Evolutionary conservation across 92 coral and sea anemone genomes (phyloP).

Genomic region (Desmophyllum pertusum): DNA sequence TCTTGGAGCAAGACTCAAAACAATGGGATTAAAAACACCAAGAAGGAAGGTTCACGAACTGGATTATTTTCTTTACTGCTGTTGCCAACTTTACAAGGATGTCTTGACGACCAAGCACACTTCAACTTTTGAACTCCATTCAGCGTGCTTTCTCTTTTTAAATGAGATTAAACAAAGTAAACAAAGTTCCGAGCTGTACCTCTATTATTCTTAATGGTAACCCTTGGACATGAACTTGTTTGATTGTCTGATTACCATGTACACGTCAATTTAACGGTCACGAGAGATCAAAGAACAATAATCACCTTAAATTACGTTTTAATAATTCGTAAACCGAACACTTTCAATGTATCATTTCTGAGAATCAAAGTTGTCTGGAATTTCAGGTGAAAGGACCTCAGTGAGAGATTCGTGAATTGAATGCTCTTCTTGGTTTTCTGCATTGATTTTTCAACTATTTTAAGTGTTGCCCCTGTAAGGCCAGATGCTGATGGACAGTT

Average conservation of each 20-base stretch:
- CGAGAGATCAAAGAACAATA: too few relatives aligned
- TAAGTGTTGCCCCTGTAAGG: too few relatives aligned
- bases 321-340: too few relatives aligned
- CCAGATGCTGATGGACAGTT: too few relatives aligned
- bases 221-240: slow-evolving; percentile 1
- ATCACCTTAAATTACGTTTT: too few relatives aligned
- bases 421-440: too few relatives aligned
- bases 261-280: slow-evolving; percentile 16
- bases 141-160: background rate
- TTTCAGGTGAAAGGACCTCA: too few relatives aligned
- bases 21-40: background rate
- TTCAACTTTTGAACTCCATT: background rate
- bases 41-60: background rate
- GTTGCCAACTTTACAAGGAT: background rate
- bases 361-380: too few relatives aligned
- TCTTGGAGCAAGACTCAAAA: background rate
- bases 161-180: background rate
- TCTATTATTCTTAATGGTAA: background rate
- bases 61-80: background rate
- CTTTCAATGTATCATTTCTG: too few relatives aligned
- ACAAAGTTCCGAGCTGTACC: background rate
- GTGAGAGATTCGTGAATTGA: too few relatives aligned
- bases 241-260: background rate
- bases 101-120: background rate
- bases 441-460: too few relatives aligned